Evolutionary conservation across 2,888 invertebrate genomes (phyloP).

Genomic region (Pyrochroa serraticornis): DNA sequence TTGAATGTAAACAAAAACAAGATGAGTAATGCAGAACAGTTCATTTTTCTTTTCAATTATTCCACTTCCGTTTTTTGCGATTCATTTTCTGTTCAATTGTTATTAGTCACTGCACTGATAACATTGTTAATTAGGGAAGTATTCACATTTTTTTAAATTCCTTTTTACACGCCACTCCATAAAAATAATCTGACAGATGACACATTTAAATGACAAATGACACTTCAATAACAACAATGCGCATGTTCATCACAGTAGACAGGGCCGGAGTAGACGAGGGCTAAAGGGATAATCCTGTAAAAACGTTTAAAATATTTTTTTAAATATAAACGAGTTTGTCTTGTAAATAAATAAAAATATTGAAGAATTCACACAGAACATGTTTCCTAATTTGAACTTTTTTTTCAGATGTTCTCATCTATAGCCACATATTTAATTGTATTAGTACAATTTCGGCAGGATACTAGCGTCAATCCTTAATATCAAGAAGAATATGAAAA

Average conservation of each 20-base stretch:
- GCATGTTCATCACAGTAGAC: too few relatives aligned
- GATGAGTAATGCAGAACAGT: conserved; percentile 6
- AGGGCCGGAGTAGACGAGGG: too few relatives aligned
- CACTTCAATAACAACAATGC: neutral
- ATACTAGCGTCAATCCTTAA: neutral
- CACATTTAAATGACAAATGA: neutral
- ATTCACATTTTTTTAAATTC: too few relatives aligned
- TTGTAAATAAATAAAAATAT: too few relatives aligned
- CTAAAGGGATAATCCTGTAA: too few relatives aligned
- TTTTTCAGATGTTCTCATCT: conserved; percentile 37
- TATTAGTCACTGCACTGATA: neutral
- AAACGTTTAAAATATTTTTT: too few relatives aligned
- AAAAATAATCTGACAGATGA: neutral
- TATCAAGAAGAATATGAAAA: neutral
- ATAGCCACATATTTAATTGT: conserved; percentile 40
- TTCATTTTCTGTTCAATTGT: conserved; percentile 36
- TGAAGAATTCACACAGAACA: too few relatives aligned
- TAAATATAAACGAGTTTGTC: too few relatives aligned
- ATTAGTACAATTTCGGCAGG: conserved; percentile 33
- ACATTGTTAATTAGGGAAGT: neutral
- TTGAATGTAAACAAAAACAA: conserved; percentile 26
- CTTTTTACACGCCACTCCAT: neutral
- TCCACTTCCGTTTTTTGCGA: conserved; percentile 47
- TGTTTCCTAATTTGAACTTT: too few relatives aligned
- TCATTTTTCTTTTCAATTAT: conserved; percentile 34